Base-by-base conservation (phyloP, 1,140 invertebrate genomes). In the Rhynchophorus ferrugineus region DNA sequence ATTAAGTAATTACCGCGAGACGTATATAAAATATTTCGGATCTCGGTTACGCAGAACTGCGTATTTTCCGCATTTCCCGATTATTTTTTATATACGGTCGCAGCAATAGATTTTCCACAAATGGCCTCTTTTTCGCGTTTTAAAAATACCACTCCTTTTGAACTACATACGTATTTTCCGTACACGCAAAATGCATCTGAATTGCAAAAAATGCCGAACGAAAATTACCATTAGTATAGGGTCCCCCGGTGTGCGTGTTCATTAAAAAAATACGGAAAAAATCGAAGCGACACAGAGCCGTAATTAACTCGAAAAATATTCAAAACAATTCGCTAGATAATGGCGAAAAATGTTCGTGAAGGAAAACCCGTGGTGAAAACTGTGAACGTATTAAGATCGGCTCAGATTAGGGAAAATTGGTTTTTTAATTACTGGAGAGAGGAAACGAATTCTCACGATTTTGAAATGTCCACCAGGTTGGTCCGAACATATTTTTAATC, bases 111-210 rank as follows among this genome's bases (percentile, higher is more conserved):
- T 29, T 29, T 29, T 29, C 24, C 24, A 11, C 24, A 29, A 29
- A 29, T 29, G 24, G 24, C 24, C 24, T 29, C 24, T 6, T 29
- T 29, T 29, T 29, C 11, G 24, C 24, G 5, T 29, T 29, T 29
- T 29, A 29, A 29, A 34, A 14, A 38, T 14, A 38, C 37, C n/a
- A 38, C 18, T 38, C 13, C 37, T 19, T 29, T 29, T 29, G 24
- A 29, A 29, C 24, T 29, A 29, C 11, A 29, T 29, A 19, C 13
- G n/a, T 19, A 7, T 38, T 19, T 38, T 19, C 18, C n/a, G 17
- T 38, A 38, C 37, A 38, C 37, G 37, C 37, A 38, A 38, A 38
- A 38, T 38, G 37, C 37, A 38, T 38, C 37, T 38, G 37, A 38
- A 38, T 19, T 38, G 37, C 18, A 38, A 38, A 38, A 38, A 38